phyloP scores from a whole-genome alignment of 2,113 vertebrate species.

The Rhagologus leucostigma region DNA sequence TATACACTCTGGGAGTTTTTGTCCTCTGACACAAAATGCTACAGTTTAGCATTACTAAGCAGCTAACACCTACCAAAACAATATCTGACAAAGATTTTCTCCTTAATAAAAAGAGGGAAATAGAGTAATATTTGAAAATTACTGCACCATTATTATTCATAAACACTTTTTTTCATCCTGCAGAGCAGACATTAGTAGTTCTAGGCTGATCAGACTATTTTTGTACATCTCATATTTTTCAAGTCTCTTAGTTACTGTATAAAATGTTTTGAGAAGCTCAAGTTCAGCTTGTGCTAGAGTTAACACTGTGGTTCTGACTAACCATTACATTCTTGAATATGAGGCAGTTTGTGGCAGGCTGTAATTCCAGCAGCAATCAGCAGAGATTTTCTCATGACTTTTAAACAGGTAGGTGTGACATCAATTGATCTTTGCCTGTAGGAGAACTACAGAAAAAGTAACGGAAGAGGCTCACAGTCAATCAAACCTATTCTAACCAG shows the following conservation, averaged over 20 bases:
- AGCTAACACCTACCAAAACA: constrained; percentile 8
- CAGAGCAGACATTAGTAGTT: neutral
- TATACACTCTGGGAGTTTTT: neutral
- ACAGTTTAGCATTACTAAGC: neutral
- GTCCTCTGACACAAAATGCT: neutral
- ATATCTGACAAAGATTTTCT: neutral
- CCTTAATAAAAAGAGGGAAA: neutral
- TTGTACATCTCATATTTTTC: neutral
- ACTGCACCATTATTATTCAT: neutral
- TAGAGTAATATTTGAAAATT: neutral
- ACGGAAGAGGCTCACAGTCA: neutral
- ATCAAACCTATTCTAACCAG: neutral
- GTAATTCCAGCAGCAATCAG: constrained; percentile 27
- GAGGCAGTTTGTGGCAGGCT: neutral
- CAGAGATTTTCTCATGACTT: constrained; percentile 37
- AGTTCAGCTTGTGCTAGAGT: neutral
- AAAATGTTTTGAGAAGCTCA: neutral
- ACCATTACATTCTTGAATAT: neutral
- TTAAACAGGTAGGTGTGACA: constrained; percentile 36
- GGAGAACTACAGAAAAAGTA: constrained; percentile 14
- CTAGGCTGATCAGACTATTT: neutral
- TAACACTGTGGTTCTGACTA: neutral
- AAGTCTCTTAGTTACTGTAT: neutral
- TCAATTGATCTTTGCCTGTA: constrained; percentile 24
- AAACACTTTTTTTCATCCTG: neutral